These are phyloP conservation scores for Tanypteryx hageni DNA, from an alignment of 2,888 invertebrate genomes.

Conservation along the genomic window DNA sequence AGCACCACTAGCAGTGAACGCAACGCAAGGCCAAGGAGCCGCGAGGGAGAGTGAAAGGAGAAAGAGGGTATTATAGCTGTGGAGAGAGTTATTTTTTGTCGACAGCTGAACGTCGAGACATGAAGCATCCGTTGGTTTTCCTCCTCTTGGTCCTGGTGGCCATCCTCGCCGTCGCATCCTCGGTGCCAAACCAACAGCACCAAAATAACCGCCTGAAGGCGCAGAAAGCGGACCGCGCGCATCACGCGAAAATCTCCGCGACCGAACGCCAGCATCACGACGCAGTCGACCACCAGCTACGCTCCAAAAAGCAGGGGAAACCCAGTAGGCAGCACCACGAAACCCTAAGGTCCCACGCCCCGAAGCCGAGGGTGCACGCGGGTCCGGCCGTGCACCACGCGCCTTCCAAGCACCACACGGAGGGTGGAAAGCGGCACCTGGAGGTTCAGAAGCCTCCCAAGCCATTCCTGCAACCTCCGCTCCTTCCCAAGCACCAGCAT, in stretches of 20 bases:
- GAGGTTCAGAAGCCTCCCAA: conserved; percentile 48
- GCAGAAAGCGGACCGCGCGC: neutral
- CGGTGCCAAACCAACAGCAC: neutral
- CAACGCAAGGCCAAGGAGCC: neutral
- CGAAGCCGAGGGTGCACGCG: neutral
- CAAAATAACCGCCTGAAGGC: neutral
- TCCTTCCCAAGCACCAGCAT: neutral
- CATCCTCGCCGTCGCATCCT: neutral
- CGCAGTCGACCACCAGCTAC: neutral
- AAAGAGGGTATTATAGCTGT: neutral
- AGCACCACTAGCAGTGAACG: conserved; percentile 10
- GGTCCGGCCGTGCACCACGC: neutral
- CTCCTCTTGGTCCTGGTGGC: neutral
- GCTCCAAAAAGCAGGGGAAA: neutral
- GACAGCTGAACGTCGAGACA: neutral
- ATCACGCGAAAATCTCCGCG: neutral
- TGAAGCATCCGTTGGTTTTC: neutral
- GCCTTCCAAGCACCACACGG: conserved; percentile 2
- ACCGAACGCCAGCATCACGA: neutral
- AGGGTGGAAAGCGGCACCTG: neutral
- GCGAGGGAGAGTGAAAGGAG: neutral
- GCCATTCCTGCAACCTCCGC: conserved; percentile 35
- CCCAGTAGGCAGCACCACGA: neutral
- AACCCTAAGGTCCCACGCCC: neutral
- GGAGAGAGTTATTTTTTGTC: neutral